Evolutionary conservation across 35 echinoderm and acorn worm genomes (phyloP), one percentile per base, ranked within the genome.

Genomic region (Eucidaris tribuloides): DNA sequence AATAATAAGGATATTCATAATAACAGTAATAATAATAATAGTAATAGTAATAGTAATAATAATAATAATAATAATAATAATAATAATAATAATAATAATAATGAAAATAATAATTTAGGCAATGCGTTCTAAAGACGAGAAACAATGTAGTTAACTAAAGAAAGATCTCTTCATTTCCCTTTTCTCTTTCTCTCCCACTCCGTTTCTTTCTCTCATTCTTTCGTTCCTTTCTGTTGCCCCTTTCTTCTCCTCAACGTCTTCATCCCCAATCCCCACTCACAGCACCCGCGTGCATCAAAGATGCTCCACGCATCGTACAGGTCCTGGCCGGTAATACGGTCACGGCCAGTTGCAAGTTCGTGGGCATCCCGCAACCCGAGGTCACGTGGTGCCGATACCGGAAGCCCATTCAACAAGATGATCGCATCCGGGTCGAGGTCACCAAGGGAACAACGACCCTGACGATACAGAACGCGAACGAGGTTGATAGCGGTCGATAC

Each of bases 401-500:
- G 42, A 89, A 81, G 45, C 64, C 77, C 43, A 58, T 99, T 18
- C 62, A 79, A 42, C 58, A 66, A 38, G 49, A 76, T 46, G 84
- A 85, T 4, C 71, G 90, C 5, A 65, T 78, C 33, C 50, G 62
- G 22, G 57, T 90, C 20, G 91, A 89, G 45, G 70, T 44, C 25
- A 62, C 65, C 7, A 84, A 93, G 18, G 62, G 45, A 57, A 48
- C 66, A 22, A 80, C 96, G 62, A 81, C 79, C 19, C 79, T 99
- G 42, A 46, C 59, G 2, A 85, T 99, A 7, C 42, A 56, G 2
- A 81, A 93, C 35, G 96, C 88, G 25, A 64, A 84, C 31, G 84
- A 90, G 40, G 82, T 61, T 13, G 96, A 99, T 64, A 80, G 52
- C 41, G 96, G 96, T 25, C 84, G 83, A 59, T 99, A 99, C 42